Conservation (phyloP, 2,113 vertebrate species). For the Rhinolophus ferrumequinum region DNA sequence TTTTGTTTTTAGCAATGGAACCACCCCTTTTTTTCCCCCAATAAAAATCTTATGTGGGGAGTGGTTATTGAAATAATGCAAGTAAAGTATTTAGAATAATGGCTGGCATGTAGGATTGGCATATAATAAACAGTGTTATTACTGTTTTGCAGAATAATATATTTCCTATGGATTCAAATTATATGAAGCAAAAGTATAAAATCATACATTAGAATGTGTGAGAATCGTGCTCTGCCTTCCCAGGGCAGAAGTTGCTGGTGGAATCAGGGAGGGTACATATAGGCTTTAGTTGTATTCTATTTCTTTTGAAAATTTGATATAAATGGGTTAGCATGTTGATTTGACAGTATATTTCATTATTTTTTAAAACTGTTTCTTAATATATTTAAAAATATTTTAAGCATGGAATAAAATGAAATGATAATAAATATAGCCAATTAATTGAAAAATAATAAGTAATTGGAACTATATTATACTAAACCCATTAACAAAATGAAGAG, state of each 20-base stretch:
- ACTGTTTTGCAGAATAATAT: background rate
- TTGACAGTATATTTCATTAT: background rate
- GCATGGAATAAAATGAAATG: background rate
- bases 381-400: conserved; percentile 51
- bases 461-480: background rate
- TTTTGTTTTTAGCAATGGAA: conserved; percentile 5
- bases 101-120: background rate
- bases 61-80: background rate
- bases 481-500: background rate
- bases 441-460: background rate
- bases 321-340: background rate
- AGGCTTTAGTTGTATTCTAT: background rate
- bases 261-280: background rate
- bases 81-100: background rate
- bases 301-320: background rate
- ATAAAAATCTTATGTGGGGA: background rate
- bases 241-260: background rate
- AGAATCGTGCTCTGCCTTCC: background rate
- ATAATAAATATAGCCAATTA: background rate
- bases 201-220: background rate
- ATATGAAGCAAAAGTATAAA: background rate
- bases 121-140: background rate
- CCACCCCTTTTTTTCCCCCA: background rate
- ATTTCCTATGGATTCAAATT: background rate
- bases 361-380: conserved; percentile 33